Percentiles rank a stretch among this genome's conserved stretches.
phyloP scores from a whole-genome alignment of 2,888 invertebrate genomes.

The Syritta pipiens region DNA sequence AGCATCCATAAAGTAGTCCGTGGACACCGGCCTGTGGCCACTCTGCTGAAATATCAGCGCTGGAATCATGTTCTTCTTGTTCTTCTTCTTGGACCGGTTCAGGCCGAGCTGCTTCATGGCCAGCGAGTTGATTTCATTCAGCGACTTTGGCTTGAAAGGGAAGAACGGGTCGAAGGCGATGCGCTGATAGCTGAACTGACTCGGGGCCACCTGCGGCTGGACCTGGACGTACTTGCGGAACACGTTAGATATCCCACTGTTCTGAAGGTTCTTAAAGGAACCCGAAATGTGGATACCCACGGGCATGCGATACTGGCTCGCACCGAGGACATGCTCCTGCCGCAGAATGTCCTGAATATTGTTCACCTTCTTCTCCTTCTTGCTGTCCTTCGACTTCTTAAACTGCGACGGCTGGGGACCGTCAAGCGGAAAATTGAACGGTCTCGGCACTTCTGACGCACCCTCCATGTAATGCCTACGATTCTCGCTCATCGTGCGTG shows the following conservation, averaged over 20 bases:
- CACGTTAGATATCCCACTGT: constrained; percentile 76
- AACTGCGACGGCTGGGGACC: constrained; percentile 77
- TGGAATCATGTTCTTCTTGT: constrained; percentile 66
- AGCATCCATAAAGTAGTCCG: constrained; percentile 70
- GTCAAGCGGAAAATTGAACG: constrained; percentile 77
- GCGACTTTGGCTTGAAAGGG: constrained; percentile 86
- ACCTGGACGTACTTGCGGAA: constrained; percentile 74
- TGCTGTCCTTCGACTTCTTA: constrained; percentile 71
- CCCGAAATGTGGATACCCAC: constrained; percentile 77
- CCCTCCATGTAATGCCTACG: constrained; percentile 58
- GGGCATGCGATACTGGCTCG: constrained; percentile 73
- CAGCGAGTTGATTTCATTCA: constrained; percentile 86
- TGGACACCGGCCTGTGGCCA: constrained; percentile 77
- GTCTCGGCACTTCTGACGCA: constrained; percentile 73
- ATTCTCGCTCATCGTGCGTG: constrained; percentile 47
- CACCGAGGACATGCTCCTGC: constrained; percentile 73
- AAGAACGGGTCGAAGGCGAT: constrained; percentile 83
- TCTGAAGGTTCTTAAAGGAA: constrained; percentile 77
- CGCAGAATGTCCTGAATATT: constrained; percentile 78
- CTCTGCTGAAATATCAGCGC: constrained; percentile 70
- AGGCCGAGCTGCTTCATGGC: constrained; percentile 81
- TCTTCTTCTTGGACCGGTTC: constrained; percentile 73
- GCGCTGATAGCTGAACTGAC: constrained; percentile 71
- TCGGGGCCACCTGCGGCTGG: constrained; percentile 41
- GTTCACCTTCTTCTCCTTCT: constrained; percentile 72